Evolutionary conservation across 2,888 invertebrate genomes (phyloP), one percentile per base, ranked within the genome.

Genomic region (Agrotis exclamationis): DNA sequence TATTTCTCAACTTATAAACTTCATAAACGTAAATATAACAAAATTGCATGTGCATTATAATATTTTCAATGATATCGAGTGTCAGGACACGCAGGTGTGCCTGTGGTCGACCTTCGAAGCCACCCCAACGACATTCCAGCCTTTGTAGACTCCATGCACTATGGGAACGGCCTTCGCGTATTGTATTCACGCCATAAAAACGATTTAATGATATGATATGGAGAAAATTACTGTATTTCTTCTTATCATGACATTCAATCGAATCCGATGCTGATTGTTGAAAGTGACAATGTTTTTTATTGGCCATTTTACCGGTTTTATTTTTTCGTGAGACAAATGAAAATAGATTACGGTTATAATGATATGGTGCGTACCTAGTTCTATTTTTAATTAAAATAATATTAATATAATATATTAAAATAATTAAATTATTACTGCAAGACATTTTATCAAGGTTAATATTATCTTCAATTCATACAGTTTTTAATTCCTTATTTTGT

Each of bases 91-190:
- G 74, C 76, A 82, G 75, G 81, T 80, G 79, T 76, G 74, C 62
- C 70, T 74, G 85, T 79, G 22, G 84, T 63, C 77, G 86, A 69
- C 88, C 88, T 89, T 84, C 82, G 69, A 65, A 80, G 70, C 78
- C 83, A 83, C 89, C 90, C 83, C 79, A 82, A 82, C 88, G 28
- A 72, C 90, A 89, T 89, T 89, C 89, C 83, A 71, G 63, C 39
- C 57, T 70, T 65, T 84, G 72, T 75, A 69, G 73, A 65, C 48
- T 58, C 68, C 71, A 80, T 76, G 50, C 56, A 6, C 59, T 83
- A 70, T 79, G 74, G 74, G 74, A 70, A 63, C 53, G 57, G 59
- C 80, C 70, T 74, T 82, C 63, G 28, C 24, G 9, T 57, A 53
- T 62, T 64, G 33, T 67, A 48, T 71, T 44, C 48, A 13, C 22